Conservation (phyloP, 2,113 vertebrate species). For the Psilopogon haemacephalus region DNA sequence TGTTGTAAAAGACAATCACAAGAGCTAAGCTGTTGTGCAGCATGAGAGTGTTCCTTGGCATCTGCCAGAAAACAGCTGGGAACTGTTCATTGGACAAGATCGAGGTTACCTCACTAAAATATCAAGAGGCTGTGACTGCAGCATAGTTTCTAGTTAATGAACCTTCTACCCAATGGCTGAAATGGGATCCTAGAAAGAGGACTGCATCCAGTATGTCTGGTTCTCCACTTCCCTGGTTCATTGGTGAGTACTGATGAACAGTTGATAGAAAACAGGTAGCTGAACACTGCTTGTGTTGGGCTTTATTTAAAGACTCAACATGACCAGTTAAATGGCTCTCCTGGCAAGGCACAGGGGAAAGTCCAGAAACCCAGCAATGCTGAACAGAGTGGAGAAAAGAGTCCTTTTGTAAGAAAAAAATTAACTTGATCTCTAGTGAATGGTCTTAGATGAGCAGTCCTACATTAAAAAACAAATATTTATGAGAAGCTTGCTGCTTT, state of each 20-base stretch:
- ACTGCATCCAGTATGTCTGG: background rate
- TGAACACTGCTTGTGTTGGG: background rate
- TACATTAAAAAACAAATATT: background rate
- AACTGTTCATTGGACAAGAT: background rate
- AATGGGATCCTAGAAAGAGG: background rate
- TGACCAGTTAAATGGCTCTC: background rate
- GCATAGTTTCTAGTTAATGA: background rate
- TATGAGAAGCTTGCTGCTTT: background rate
- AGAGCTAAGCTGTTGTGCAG: background rate
- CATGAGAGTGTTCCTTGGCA: background rate
- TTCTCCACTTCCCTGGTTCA: background rate
- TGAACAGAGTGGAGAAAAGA: fast-evolving
- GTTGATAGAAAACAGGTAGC: background rate
- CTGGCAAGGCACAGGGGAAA: background rate
- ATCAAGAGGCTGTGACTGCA: background rate
- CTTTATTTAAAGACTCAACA: background rate
- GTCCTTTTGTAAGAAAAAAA: background rate
- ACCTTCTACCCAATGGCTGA: background rate
- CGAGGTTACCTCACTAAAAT: background rate
- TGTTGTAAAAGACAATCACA: background rate
- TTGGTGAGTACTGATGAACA: background rate
- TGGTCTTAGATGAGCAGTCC: background rate
- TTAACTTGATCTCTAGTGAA: background rate
- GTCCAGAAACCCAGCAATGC: background rate
- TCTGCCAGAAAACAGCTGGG: background rate